These are phyloP conservation scores for Drosophila paramelanica DNA, from an alignment of 2,888 invertebrate species.

Conservation along the genomic window DNA sequence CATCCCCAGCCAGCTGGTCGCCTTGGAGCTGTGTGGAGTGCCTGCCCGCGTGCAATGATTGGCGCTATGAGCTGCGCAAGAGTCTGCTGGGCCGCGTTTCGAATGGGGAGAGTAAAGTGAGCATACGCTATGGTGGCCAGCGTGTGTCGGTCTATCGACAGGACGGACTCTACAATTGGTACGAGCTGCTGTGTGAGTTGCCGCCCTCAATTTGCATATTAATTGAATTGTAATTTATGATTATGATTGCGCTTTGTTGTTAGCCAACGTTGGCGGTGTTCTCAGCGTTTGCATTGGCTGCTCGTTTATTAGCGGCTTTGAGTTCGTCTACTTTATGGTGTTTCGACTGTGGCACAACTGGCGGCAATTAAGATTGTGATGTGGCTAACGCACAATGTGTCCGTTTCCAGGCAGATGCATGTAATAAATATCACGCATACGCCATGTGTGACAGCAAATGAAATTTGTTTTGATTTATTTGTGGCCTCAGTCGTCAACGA, in stretches of 20 bases:
- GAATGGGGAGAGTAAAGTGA: conserved; percentile 33
- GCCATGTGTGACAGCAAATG: conserved; percentile 62
- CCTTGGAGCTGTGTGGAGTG: conserved; percentile 63
- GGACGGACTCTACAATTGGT: conserved; percentile 73
- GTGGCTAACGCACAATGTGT: not conserved
- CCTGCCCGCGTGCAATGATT: conserved; percentile 69
- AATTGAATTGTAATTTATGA: conserved; percentile 4
- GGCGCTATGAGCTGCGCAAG: conserved; percentile 62
- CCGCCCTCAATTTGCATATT: not conserved
- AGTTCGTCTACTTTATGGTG: conserved; percentile 76
- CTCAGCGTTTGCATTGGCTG: conserved; percentile 82
- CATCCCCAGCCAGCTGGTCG: conserved; percentile 43
- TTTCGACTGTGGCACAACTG: conserved; percentile 67
- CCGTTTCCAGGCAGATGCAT: conserved; percentile 3
- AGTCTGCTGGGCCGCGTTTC: conserved; percentile 37
- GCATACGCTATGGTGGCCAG: conserved; percentile 58
- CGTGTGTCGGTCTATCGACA: conserved; percentile 62
- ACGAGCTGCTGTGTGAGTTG: conserved; percentile 77
- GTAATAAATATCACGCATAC: conserved; percentile 60
- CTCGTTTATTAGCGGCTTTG: conserved; percentile 80
- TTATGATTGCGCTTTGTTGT: not conserved
- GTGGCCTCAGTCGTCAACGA: conserved; percentile 41
- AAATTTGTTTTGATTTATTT: conserved; percentile 67
- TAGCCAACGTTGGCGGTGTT: conserved; percentile 81
- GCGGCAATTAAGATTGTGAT: conserved; percentile 33